Conservation (phyloP, 1,140 invertebrate species). For the Hylyphantes graminicola region DNA sequence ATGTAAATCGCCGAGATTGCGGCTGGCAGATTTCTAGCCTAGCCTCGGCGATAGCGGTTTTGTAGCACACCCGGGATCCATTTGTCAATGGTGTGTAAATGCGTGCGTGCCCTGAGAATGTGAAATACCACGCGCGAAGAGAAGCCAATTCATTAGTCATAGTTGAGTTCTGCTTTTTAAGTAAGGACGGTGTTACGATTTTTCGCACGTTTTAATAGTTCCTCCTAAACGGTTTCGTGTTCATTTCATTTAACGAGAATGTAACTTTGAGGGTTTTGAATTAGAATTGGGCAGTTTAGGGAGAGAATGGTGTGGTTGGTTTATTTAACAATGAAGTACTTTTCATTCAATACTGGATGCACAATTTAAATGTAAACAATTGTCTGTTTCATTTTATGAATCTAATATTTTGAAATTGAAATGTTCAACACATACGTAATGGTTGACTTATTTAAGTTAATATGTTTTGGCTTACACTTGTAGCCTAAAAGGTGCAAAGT, state of each 20-base stretch:
- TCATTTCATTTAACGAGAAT: slow-evolving; percentile 2
- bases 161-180: slow-evolving; percentile 20
- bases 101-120: neutral
- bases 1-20: neutral
- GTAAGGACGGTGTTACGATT: slow-evolving; percentile 21
- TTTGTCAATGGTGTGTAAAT: slow-evolving; percentile 12
- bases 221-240: slow-evolving; percentile 18
- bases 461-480: too few relatives aligned
- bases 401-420: too few relatives aligned
- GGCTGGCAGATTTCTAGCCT: neutral
- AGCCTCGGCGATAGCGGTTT: neutral
- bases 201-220: slow-evolving; percentile 22
- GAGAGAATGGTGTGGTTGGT: too few relatives aligned
- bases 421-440: too few relatives aligned
- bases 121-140: neutral
- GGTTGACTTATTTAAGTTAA: too few relatives aligned
- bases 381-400: too few relatives aligned
- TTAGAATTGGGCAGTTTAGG: too few relatives aligned
- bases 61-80: neutral
- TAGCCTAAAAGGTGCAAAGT: too few relatives aligned
- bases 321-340: too few relatives aligned
- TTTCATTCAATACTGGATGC: too few relatives aligned
- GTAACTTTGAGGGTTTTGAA: too few relatives aligned
- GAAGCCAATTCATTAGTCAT: slow-evolving; percentile 17
- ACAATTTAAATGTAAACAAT: too few relatives aligned